phyloP scores from a whole-genome alignment of 2,888 invertebrate genomes.

The Agapostemon virescens region DNA sequence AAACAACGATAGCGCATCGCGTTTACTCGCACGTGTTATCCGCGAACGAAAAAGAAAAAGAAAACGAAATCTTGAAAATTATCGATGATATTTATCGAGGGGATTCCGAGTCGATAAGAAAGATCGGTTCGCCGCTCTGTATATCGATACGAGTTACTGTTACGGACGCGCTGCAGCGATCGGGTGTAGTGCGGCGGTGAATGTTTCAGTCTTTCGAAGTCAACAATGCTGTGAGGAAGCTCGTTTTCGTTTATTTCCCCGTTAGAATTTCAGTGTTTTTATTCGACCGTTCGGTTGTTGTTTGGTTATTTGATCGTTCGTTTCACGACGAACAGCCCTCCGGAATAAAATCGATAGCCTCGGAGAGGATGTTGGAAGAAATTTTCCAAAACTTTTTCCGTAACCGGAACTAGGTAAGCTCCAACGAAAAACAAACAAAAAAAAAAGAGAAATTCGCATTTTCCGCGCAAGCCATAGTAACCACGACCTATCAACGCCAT shows the following conservation, averaged over 20 bases:
- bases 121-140: conserved; percentile 10
- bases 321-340: conserved; percentile 34
- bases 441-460: not conserved
- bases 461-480: conserved; percentile 32
- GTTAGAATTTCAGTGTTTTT: conserved; percentile 68
- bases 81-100: not conserved
- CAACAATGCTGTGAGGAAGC: conserved; percentile 68
- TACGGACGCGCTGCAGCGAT: conserved; percentile 21
- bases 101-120: not conserved
- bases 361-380: not conserved
- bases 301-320: conserved; percentile 57
- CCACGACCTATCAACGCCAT: conserved; percentile 52
- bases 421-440: conserved; percentile 3
- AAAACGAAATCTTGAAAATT: conserved; percentile 7
- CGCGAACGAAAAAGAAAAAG: not conserved
- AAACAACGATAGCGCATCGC: not conserved
- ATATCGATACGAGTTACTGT: conserved; percentile 13
- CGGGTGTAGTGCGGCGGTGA: conserved; percentile 51
- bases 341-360: not conserved
- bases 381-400: conserved; percentile 25
- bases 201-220: conserved; percentile 66
- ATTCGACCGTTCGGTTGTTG: conserved; percentile 46
- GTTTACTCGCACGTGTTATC: not conserved
- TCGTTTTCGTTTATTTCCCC: conserved; percentile 65
- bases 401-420: conserved; percentile 56